phyloP scores from a whole-genome alignment of 2,888 invertebrate genomes.

The Apodemia zela region DNA sequence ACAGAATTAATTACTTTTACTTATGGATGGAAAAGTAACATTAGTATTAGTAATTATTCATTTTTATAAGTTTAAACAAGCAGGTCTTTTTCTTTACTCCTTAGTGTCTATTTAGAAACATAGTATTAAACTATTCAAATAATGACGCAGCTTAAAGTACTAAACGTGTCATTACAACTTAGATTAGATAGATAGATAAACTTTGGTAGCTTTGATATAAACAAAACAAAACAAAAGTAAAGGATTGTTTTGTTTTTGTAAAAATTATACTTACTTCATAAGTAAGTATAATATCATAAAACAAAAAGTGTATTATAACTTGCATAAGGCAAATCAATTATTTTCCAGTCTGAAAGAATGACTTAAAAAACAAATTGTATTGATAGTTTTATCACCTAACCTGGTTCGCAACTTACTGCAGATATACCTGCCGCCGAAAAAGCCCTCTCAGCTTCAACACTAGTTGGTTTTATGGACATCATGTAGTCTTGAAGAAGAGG shows the following conservation, averaged over 20 bases:
- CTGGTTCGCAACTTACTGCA: slow-evolving; percentile 7
- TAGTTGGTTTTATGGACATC: slow-evolving; percentile 9
- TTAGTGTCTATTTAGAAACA: slow-evolving; percentile 16
- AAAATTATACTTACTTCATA: slow-evolving; percentile 2
- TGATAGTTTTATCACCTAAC: slow-evolving; percentile 7
- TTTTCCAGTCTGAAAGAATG: not conserved
- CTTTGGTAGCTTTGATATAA: slow-evolving; percentile 19
- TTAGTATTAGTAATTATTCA: slow-evolving; percentile 13
- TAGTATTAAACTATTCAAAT: slow-evolving; percentile 15
- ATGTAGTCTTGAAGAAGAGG: not conserved
- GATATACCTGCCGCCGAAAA: slow-evolving; percentile 1
- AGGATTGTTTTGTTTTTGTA: slow-evolving; percentile 15
- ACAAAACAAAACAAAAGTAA: slow-evolving; percentile 14
- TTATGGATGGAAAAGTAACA: slow-evolving; percentile 12
- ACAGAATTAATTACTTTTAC: slow-evolving; percentile 1
- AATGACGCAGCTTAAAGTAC: slow-evolving; percentile 18
- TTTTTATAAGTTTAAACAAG: slow-evolving; percentile 19
- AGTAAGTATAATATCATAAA: not conserved
- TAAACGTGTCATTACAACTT: slow-evolving; percentile 19
- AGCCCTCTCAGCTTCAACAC: not conserved
- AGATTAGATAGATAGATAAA: slow-evolving; percentile 16
- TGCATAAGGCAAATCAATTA: not conserved
- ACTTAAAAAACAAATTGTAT: slow-evolving; percentile 1
- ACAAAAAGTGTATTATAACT: slow-evolving; percentile 4
- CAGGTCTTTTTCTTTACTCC: slow-evolving; percentile 17